Evolutionary conservation across 2,113 vertebrate genomes (phyloP), one percentile per base, ranked within the genome.

Genomic region (Hippocampus barbouri): DNA sequence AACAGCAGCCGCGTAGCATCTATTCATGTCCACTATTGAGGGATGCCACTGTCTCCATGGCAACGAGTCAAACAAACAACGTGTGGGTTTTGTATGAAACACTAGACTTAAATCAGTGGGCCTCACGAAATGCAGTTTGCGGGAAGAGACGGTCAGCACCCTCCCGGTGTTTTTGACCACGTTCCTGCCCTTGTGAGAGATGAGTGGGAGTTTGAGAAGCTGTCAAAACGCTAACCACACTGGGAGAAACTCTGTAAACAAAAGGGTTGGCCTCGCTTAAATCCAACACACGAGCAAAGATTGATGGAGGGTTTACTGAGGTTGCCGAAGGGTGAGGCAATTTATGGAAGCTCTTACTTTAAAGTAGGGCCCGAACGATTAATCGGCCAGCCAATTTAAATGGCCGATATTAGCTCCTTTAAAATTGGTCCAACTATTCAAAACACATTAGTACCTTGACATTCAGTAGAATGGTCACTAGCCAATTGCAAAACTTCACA

Each of bases 31-130:
- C 85, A 76, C 84, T 75, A 82, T 69, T 78, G 79, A 86, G 86
- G 74, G 84, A 89, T 89, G 89, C 84, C 84, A 87, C 79, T 74
- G 81, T 93, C 81, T 43, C 91, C 59, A 77, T 59, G 83, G 90
- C 87, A 92, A 93, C 90, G 69, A 77, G 85, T 89, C 70, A 90
- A 91, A 93, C 91, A 93, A 93, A 93, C 92, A 93, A 81, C 78
- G 90, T 75, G 87, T 91, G 89, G 87, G 89, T 84, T 92, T 88
- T 89, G 82, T 79, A 83, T 91, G 91, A 92, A 92, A 92, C 85
- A 85, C 84, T 87, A 91, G 84, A 91, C 83, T 77, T 76, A 71
- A 74, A 86, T 82, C 80, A 74, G 76, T 73, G 79, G 77, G 79
- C 85, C 83, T 67, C 88, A 86, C 85, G 80, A 77, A 86, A 83